Percentiles rank a stretch among this genome's conserved stretches.
phyloP scores from a whole-genome alignment of 2,888 invertebrate species.

The Exocentrus adspersus region DNA sequence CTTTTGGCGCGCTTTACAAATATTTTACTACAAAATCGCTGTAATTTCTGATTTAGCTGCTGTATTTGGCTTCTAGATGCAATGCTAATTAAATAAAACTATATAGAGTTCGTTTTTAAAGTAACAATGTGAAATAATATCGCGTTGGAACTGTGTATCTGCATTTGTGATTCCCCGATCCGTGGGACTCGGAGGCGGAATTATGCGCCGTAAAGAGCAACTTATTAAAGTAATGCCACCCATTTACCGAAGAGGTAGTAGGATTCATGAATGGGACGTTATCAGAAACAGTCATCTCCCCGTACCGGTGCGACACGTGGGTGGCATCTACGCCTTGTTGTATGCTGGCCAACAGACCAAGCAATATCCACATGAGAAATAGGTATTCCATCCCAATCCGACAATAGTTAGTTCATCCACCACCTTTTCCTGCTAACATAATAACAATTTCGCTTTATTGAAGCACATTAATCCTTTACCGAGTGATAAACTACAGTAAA shows the following conservation, averaged over 20 bases:
- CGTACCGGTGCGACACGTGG: constrained; percentile 13
- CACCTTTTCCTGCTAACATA: neutral
- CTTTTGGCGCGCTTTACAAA: too few species aligned
- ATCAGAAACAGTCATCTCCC: constrained; percentile 30
- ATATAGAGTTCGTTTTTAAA: too few species aligned
- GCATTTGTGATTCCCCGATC: too few species aligned
- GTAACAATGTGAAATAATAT: too few species aligned
- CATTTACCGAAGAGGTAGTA: constrained; percentile 24
- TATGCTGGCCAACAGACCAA: neutral
- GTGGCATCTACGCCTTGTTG: constrained; percentile 17
- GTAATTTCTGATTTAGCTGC: too few species aligned
- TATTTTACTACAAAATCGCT: too few species aligned
- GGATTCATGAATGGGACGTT: constrained; percentile 29
- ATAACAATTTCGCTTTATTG: too few species aligned
- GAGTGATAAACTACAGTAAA: too few species aligned
- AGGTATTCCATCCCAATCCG: constrained; percentile 10
- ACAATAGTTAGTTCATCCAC: constrained; percentile 9
- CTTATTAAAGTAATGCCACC: constrained; percentile 21
- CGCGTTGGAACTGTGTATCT: too few species aligned
- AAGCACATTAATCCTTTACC: too few species aligned
- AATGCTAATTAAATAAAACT: too few species aligned
- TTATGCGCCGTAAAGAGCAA: neutral
- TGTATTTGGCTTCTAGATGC: too few species aligned
- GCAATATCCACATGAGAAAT: constrained; percentile 18
- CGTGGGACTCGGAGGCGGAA: neutral